These are phyloP conservation scores for Poecilia velifera DNA, from an alignment of 2,797 vertebrate species.

Conservation along the genomic window DNA sequence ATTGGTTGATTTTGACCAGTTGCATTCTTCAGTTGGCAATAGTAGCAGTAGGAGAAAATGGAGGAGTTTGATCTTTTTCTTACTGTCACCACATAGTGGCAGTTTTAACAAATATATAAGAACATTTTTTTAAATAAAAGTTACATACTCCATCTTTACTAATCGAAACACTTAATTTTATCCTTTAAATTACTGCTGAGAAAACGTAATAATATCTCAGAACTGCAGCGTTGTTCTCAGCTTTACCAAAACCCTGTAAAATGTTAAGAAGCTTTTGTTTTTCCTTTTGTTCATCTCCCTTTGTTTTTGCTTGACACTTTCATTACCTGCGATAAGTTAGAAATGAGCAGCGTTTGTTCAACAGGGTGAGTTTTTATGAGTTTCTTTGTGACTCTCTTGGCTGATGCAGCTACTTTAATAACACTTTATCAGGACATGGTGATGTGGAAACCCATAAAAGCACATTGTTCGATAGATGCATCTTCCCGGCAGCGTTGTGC, in stretches of 20 bases:
- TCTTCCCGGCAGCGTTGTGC: constrained; percentile 49
- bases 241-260: neutral
- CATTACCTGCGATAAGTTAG: constrained; percentile 23
- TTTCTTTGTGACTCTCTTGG: constrained; percentile 22
- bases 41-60: no score
- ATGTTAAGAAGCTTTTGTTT: constrained; percentile 2
- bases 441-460: constrained; percentile 57
- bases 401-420: constrained; percentile 52
- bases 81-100: no score
- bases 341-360: constrained; percentile 14
- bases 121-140: no score
- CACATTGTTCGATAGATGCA: constrained; percentile 27
- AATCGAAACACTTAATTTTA: neutral
- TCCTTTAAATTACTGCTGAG: neutral
- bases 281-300: constrained; percentile 12
- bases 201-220: neutral
- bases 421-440: constrained; percentile 61
- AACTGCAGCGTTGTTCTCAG: neutral
- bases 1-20: no score
- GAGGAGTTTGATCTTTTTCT: no score
- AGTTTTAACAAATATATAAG: no score
- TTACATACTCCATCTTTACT: neutral
- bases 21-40: no score
- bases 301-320: constrained; percentile 34
- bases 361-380: constrained; percentile 40